Conservation (phyloP, 2,797 vertebrate species). For the Cossypha polioptera region DNA sequence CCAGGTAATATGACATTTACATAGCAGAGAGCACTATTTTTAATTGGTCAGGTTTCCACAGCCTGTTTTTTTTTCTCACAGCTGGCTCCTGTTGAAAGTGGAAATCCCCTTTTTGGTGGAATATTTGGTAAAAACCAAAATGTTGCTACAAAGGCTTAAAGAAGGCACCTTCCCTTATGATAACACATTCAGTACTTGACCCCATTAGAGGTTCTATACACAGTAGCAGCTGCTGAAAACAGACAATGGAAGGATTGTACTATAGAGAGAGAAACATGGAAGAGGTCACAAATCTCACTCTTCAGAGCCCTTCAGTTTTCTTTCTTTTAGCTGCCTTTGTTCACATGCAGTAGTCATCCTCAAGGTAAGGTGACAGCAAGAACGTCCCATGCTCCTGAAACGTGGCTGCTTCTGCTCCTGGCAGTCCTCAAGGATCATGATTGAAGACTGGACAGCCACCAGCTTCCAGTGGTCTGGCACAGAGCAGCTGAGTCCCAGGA, state of each 20-base stretch:
- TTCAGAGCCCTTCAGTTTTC: not conserved
- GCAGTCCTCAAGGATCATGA: not conserved
- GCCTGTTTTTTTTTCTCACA: not conserved
- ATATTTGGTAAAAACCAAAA: not conserved
- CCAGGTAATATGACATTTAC: not conserved
- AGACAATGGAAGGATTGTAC: not conserved
- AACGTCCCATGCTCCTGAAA: not conserved
- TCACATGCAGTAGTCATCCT: not conserved
- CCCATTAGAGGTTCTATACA: not conserved
- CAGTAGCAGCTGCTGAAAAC: not conserved
- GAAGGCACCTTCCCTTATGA: not conserved
- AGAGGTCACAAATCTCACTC: not conserved
- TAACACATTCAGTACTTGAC: not conserved
- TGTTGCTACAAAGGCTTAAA: not conserved
- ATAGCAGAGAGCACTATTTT: not conserved
- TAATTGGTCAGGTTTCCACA: not conserved
- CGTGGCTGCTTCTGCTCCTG: not conserved
- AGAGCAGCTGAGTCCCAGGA: not conserved
- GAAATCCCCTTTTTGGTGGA: not conserved
- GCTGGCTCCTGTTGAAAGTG: not conserved
- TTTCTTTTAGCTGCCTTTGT: constrained; percentile 16
- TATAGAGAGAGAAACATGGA: not conserved
- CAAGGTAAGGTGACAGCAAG: not conserved
- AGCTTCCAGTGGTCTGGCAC: not conserved
- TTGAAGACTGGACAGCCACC: not conserved